Evolutionary conservation across 2,797 vertebrate genomes (phyloP).

Genomic region (Carduelis carduelis): DNA sequence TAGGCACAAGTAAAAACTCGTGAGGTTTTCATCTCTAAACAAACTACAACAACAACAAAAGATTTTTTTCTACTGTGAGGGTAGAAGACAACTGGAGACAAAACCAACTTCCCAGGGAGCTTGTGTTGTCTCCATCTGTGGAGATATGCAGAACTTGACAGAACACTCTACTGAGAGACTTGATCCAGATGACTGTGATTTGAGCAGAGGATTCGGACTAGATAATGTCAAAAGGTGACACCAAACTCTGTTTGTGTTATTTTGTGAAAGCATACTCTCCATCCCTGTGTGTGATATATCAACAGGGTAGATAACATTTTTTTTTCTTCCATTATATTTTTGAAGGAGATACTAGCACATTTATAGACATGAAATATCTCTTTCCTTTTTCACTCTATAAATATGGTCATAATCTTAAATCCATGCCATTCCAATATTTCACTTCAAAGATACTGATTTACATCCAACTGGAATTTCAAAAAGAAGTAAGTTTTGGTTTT

Average conservation of each 20-base stretch:
- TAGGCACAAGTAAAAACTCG: background rate
- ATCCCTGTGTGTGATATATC: too few relatives aligned
- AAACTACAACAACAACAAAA: background rate
- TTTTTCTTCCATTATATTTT: background rate
- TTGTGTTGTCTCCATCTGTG: background rate
- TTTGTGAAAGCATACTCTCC: background rate
- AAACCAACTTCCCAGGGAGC: background rate
- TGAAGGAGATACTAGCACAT: background rate
- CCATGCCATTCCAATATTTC: background rate
- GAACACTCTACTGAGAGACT: rapidly evolving
- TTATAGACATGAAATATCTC: background rate
- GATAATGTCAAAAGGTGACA: background rate
- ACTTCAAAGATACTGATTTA: background rate
- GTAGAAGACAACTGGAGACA: background rate
- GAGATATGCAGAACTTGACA: background rate
- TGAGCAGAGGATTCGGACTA: background rate
- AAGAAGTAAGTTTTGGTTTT: background rate
- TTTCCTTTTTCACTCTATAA: background rate
- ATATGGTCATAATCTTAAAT: background rate
- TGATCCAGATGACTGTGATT: background rate
- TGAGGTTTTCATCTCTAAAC: background rate
- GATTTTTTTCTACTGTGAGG: background rate
- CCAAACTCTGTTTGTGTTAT: background rate
- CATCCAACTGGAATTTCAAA: background rate
- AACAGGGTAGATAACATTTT: background rate